Conservation (phyloP, 2,797 vertebrate species). For the Pelobates cultripes region DNA sequence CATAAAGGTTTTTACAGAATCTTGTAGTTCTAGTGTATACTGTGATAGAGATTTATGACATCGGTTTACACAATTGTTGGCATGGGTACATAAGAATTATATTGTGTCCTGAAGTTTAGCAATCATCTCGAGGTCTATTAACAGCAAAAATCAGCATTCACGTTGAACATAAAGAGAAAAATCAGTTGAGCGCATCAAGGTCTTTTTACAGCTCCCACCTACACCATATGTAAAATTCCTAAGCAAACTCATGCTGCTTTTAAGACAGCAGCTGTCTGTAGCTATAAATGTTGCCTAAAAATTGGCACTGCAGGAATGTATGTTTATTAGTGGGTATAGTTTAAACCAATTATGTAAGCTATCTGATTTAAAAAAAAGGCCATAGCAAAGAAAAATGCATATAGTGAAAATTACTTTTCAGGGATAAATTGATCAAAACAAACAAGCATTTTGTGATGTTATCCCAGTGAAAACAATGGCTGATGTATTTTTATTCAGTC, state of each 20-base stretch:
- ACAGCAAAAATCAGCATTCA: slow-evolving; percentile 22
- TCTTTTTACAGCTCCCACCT: slow-evolving; percentile 36
- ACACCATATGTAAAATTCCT: slow-evolving; percentile 31
- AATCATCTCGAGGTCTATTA: slow-evolving; percentile 10
- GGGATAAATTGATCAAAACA: background rate
- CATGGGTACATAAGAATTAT: background rate
- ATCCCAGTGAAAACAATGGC: no score
- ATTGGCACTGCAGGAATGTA: slow-evolving; percentile 18
- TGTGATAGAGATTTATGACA: background rate
- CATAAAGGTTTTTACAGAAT: no score
- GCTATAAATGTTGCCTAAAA: slow-evolving; percentile 22
- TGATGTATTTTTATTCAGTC: no score
- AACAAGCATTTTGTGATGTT: background rate
- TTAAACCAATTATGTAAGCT: slow-evolving; percentile 9
- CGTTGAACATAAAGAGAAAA: slow-evolving; percentile 12
- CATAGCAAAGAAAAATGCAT: background rate
- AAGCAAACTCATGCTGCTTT: slow-evolving; percentile 14
- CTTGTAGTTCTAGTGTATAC: background rate
- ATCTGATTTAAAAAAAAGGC: background rate
- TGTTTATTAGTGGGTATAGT: slow-evolving; percentile 26
- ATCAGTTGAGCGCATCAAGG: slow-evolving; percentile 28
- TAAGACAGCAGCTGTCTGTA: slow-evolving; percentile 32
- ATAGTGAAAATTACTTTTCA: background rate
- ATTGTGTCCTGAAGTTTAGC: background rate
- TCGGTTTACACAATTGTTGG: background rate